Evolutionary conservation across 2,888 invertebrate species (phyloP), one percentile per base, ranked within the genome.

Genomic region (Dasysyrphus tricinctus): DNA sequence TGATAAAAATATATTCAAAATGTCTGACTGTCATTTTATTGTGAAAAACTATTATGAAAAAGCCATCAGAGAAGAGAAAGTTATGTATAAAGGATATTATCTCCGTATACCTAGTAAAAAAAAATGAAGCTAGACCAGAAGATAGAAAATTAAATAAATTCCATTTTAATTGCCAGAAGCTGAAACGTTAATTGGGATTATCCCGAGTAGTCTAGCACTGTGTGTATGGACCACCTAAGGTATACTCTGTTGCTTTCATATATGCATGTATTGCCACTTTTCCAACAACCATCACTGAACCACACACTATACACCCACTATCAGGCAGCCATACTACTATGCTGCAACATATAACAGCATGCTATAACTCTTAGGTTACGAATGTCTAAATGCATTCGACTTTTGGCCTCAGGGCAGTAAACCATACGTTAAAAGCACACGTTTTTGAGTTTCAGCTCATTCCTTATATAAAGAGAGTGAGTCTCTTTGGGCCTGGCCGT

Each of bases 141-240:
- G 63, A 86, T 63, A 70, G 78, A 74, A 86, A 82, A 86, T 86
- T 86, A 86, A 86, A 86, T 83, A 87, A 83, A 87, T 87, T 82
- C 79, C 79, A 76, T 88, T 88, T 88, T 88, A 88, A 88, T 88
- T 88, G 88, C 88, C 88, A 82, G 75, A 75, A 88, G 88, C 88
- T 88, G 82, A 85, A 88, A 88, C 88, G 88, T 88, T 88, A 88
- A 88, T 88, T 88, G 88, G 88, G 88, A 88, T 88, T 88, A 88
- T 88, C 88, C 84, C 75, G 75, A 76, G 73, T 54, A 42, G 82
- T 82, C 78, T 75, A 51, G 72, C 74, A 79, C 83, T 72, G 42
- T 56, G 6, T 42, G 16, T n/a, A n/a, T 8, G 7, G 44, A 57
- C 34, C 49, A 67, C 54, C 69, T 69, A 37, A 24, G 24, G 24